These are phyloP conservation scores for Ashinkailepas kermadecensis DNA, from an alignment of 2,888 invertebrate genomes.

Conservation along the genomic window DNA sequence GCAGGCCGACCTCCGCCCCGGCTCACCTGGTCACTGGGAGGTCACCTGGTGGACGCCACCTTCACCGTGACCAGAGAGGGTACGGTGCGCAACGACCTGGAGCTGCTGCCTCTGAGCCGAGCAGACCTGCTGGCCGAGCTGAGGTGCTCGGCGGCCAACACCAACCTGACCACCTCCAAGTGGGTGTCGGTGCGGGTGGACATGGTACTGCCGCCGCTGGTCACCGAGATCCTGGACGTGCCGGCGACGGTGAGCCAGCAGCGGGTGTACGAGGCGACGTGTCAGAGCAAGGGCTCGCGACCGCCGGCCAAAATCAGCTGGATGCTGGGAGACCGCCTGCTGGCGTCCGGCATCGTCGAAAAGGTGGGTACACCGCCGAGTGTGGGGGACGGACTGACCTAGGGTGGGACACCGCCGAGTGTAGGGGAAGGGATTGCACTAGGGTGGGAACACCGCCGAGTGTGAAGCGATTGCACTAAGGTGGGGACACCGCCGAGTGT, in stretches of 20 bases:
- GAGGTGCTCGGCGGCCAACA: constrained; percentile 64
- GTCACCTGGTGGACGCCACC: not conserved
- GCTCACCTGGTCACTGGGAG: not conserved
- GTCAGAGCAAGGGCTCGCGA: constrained; percentile 24
- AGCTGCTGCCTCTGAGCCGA: constrained; percentile 49
- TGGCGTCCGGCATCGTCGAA: constrained; percentile 4
- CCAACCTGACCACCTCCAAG: constrained; percentile 57
- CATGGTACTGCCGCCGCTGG: constrained; percentile 40
- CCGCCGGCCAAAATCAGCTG: constrained; percentile 27
- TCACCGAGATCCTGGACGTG: not conserved
- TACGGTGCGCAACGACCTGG: constrained; percentile 41
- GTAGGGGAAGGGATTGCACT: too few relatives aligned
- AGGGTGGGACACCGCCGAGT: too few relatives aligned
- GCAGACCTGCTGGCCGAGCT: constrained; percentile 58
- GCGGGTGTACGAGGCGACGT: not conserved
- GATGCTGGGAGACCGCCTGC: constrained; percentile 19
- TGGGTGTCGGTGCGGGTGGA: constrained; percentile 59
- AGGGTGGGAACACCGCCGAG: too few relatives aligned
- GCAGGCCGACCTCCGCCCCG: not conserved
- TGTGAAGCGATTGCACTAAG: too few relatives aligned
- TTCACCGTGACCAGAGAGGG: constrained; percentile 30
- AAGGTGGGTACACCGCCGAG: not conserved
- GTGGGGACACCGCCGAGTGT: too few relatives aligned
- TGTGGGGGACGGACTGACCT: too few relatives aligned
- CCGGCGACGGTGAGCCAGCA: not conserved